Evolutionary conservation across 2,888 invertebrate genomes (phyloP), one percentile per base, ranked within the genome.

Genomic region (Drosophila hamatofila): DNA sequence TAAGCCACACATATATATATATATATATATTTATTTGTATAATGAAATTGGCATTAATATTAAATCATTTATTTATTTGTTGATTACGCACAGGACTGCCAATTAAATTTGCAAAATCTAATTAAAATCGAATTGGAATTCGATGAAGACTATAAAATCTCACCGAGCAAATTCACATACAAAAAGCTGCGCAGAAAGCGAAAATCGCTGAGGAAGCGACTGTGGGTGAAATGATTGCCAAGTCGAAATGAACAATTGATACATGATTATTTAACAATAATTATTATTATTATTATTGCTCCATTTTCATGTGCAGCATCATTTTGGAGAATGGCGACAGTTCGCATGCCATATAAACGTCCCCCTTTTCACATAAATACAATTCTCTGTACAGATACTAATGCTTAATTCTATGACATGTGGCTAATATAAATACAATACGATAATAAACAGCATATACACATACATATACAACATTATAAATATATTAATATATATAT

Each of bases 61-160:
- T 21, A 3, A 35, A 23, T 30, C 27, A 21, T 11, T 23, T 16
- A 44, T 23, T 44, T 25, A 12, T 18, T 27, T 6, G 2, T 48
- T 11, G 37, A 48, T 33, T 57, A 8, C 18, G 14, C 23, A 3
- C 72, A 93, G 93, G 93, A 93, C 80, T 93, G 93, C 90, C 93
- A 92, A 84, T 88, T 93, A 68, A 93, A 93, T 89, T 91, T 93
- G 89, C 91, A 92, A 89, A 93, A 92, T 90, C 84, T 93, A 72
- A 91, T 93, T 71, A 91, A 93, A 90, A 89, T 92, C 73, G 93
- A 93, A 91, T 89, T 91, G 91, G 93, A 93, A 83, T 93, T 93
- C 85, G 93, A 93, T 83, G 93, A 93, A 87, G 93, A 93, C 89
- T 93, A 92, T 64, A 92, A 92, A 90, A 90, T 92, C 83, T 91